These are phyloP conservation scores for Catharus fuscescens DNA, from an alignment of 2,113 vertebrate genomes.

Conservation along the genomic window DNA sequence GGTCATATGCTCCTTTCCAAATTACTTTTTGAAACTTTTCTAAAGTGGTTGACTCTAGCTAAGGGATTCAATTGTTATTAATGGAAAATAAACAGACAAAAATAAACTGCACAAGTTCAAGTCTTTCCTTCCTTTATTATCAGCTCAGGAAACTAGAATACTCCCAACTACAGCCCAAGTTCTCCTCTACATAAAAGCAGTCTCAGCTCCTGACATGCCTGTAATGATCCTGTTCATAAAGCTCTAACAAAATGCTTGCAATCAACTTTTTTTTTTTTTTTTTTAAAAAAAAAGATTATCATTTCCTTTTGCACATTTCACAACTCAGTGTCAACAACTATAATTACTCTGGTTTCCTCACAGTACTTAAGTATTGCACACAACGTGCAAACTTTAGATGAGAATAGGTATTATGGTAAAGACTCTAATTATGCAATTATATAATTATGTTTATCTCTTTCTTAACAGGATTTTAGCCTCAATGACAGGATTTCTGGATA, in stretches of 20 bases:
- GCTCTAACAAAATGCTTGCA: neutral
- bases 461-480: neutral
- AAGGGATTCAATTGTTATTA: neutral
- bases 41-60: neutral
- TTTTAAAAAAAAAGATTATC: neutral
- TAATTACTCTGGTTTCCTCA: neutral
- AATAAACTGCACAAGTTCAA: neutral
- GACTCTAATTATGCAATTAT: neutral
- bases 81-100: neutral
- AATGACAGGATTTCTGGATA: neutral
- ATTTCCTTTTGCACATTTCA: neutral
- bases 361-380: neutral
- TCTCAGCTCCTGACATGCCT: neutral
- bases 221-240: neutral
- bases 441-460: neutral
- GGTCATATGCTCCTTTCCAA: neutral
- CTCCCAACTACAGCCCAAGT: neutral
- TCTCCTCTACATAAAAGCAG: neutral
- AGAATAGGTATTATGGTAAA: neutral
- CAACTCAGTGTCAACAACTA: neutral
- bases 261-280: neutral
- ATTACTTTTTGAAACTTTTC: neutral
- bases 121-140: neutral
- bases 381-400: neutral
- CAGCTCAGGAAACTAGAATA: neutral